phyloP scores from a whole-genome alignment of 2,797 vertebrate genomes.

The Hirundo rustica region DNA sequence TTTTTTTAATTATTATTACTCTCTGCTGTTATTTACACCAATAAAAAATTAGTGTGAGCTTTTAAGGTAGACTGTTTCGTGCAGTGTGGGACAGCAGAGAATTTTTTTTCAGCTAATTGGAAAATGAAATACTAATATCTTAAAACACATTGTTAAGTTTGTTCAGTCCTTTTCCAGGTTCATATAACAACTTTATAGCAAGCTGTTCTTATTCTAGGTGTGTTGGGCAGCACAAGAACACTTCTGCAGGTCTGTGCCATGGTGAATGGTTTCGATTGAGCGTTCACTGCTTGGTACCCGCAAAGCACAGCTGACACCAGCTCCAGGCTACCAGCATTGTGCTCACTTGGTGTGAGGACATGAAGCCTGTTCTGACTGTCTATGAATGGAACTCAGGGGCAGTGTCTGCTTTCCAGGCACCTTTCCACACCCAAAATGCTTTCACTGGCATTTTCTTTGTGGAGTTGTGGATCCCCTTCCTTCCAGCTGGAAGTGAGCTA shows the following conservation, averaged over 20 bases:
- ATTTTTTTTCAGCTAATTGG: neutral
- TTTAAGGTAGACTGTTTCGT: neutral
- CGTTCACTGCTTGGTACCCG: accelerated
- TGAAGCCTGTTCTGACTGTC: neutral
- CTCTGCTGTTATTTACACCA: neutral
- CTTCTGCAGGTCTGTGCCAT: neutral
- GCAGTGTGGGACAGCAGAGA: neutral
- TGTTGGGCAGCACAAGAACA: neutral
- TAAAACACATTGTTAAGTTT: conserved; percentile 24
- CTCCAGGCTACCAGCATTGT: neutral
- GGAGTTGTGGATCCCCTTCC: neutral
- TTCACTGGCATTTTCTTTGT: neutral
- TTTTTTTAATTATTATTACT: neutral
- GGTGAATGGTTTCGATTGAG: neutral
- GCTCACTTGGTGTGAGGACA: neutral
- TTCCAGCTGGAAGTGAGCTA: neutral
- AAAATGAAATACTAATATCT: neutral
- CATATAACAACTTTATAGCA: neutral
- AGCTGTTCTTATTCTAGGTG: neutral
- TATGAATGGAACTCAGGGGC: neutral
- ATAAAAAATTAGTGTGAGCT: neutral
- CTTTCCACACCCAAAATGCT: neutral
- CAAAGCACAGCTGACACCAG: neutral
- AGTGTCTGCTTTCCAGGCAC: neutral
- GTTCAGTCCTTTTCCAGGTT: conserved; percentile 14